phyloP scores from a whole-genome alignment of 2,888 invertebrate genomes.

The Euplexia lucipara region DNA sequence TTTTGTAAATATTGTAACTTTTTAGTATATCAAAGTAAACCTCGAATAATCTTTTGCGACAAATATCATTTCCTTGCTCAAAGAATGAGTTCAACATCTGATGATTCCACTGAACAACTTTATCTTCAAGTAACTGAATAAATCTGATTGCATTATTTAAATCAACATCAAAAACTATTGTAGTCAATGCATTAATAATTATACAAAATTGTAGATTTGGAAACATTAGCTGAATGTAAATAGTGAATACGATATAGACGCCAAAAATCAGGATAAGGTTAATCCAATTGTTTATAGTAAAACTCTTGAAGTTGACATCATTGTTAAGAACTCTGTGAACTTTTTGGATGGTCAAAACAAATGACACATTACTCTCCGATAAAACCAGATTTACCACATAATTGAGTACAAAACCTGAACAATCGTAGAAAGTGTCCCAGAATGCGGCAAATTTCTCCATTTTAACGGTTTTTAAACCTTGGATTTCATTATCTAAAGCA shows the following conservation, averaged over 20 bases:
- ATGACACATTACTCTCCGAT: neutral
- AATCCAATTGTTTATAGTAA: constrained; percentile 21
- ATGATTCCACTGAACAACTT: constrained; percentile 17
- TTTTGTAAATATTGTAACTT: constrained; percentile 16
- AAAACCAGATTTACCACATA: neutral
- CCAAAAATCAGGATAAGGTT: neutral
- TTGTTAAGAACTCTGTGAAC: neutral
- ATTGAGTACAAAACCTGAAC: neutral
- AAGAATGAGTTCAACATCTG: neutral
- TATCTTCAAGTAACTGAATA: constrained; percentile 15
- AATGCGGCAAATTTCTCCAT: neutral
- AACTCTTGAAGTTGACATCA: neutral
- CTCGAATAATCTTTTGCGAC: neutral
- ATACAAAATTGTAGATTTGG: neutral
- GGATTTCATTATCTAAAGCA: neutral
- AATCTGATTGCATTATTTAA: constrained; percentile 15
- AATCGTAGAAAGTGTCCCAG: constrained; percentile 5
- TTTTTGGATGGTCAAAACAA: constrained; percentile 19
- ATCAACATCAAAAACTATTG: constrained; percentile 15
- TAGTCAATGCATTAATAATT: neutral
- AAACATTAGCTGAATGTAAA: neutral
- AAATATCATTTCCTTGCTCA: neutral
- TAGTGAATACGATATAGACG: neutral
- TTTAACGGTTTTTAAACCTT: neutral
- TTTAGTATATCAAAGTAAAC: constrained; percentile 14